These are phyloP conservation scores for Gymnobelideus leadbeateri DNA, from an alignment of 2,113 vertebrate species.

Conservation along the genomic window DNA sequence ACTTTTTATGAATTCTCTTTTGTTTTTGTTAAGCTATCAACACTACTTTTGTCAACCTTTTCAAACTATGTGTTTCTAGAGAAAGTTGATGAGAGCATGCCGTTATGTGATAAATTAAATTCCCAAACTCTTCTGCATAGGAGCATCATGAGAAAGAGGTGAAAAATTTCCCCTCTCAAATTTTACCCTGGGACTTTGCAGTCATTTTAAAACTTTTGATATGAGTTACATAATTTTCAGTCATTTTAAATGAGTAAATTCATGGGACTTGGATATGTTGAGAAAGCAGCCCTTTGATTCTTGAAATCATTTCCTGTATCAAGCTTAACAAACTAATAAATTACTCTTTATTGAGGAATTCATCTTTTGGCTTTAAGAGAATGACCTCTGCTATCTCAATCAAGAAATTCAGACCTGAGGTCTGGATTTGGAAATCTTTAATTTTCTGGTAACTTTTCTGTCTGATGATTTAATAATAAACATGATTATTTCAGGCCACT, in stretches of 20 bases:
- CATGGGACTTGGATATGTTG: conserved; percentile 13
- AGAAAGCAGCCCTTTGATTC: conserved; percentile 64
- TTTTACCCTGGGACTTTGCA: neutral
- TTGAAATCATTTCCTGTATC: conserved; percentile 38
- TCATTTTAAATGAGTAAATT: conserved; percentile 19
- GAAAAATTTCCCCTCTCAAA: neutral
- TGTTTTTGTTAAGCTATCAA: neutral
- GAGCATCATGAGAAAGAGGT: neutral
- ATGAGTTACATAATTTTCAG: neutral
- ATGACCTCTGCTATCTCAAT: conserved; percentile 40
- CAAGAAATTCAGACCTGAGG: conserved; percentile 72
- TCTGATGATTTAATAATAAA: conserved; percentile 69
- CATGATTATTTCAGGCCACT: conserved; percentile 15
- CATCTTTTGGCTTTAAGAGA: conserved; percentile 66
- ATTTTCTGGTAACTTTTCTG: conserved; percentile 67
- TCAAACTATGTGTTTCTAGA: neutral
- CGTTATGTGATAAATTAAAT: neutral
- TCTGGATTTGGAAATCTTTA: conserved; percentile 48
- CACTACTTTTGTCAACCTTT: neutral
- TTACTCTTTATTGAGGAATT: conserved; percentile 57
- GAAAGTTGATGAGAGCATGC: neutral
- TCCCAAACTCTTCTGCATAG: neutral
- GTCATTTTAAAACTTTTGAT: neutral
- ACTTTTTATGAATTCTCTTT: neutral
- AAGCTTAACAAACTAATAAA: conserved; percentile 67